phyloP scores from a whole-genome alignment of 2,888 invertebrate genomes.

The Monoplex corrugatus region DNA sequence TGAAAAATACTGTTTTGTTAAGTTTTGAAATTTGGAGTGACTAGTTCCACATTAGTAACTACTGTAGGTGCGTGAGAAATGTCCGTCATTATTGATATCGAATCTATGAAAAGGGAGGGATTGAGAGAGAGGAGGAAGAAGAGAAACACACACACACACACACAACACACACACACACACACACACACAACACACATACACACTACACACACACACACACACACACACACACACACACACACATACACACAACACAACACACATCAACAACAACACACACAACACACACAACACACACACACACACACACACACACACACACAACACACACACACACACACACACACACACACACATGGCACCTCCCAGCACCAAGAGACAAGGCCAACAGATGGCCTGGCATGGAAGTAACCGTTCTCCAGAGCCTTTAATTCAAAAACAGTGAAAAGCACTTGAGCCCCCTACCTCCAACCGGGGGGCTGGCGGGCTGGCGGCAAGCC shows the following conservation, averaged over 20 bases:
- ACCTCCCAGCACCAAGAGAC: no score
- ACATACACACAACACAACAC: constrained; percentile 28
- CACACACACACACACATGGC: constrained; percentile 20
- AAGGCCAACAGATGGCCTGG: constrained; percentile 6
- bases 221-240: constrained; percentile 21
- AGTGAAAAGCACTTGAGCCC: constrained; percentile 30
- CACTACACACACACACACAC: not conserved
- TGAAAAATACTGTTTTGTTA: no score
- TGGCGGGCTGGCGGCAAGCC: not conserved
- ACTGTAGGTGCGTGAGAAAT: no score
- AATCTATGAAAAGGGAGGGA: no score
- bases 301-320: not conserved
- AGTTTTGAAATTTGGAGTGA: no score
- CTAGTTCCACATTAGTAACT: no score
- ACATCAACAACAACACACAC: no score
- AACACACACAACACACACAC: not conserved
- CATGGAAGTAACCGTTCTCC: not conserved
- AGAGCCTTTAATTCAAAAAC: constrained; percentile 31
- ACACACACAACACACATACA: constrained; percentile 28
- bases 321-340: constrained; percentile 29
- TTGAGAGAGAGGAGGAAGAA: no score
- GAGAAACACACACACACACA: not conserved
- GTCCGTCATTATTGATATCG: no score
- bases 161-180: constrained; percentile 20
- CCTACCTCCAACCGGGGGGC: not conserved